Conservation (phyloP, 2,113 vertebrate species). For the Cnemophilus loriae region DNA sequence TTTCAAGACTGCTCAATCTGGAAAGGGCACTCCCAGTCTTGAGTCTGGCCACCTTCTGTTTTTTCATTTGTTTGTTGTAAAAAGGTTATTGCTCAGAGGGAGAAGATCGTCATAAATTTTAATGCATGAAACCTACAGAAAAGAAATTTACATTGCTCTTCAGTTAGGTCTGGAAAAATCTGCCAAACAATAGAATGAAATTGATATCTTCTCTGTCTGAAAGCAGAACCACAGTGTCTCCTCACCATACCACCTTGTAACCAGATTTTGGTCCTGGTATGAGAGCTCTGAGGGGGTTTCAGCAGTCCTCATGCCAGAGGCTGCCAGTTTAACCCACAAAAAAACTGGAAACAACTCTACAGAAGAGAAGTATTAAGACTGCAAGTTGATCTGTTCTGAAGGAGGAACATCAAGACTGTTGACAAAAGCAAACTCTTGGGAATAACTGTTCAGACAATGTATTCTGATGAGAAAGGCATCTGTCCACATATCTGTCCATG, state of each 20-base stretch:
- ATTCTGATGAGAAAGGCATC: slow-evolving; percentile 33
- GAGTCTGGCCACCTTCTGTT: not conserved
- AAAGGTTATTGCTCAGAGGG: not conserved
- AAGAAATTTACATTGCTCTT: not conserved
- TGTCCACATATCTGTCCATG: not conserved
- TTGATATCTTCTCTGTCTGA: not conserved
- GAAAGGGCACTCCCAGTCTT: not conserved
- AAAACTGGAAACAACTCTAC: not conserved
- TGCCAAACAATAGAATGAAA: not conserved
- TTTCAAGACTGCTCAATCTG: not conserved
- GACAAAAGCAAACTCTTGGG: not conserved
- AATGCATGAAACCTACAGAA: not conserved
- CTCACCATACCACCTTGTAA: not conserved
- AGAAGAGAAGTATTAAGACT: not conserved
- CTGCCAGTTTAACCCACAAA: not conserved
- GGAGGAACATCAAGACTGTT: not conserved
- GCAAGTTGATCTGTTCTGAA: not conserved
- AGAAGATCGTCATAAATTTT: not conserved
- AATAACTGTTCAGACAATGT: not conserved
- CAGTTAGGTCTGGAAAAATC: not conserved
- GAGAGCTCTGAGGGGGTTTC: not conserved
- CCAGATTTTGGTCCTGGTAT: not conserved
- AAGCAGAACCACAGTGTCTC: not conserved
- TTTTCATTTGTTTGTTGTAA: not conserved
- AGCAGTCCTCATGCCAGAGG: not conserved